A percentile compares a stretch with the other conserved stretches of the same genome.
phyloP scores from a whole-genome alignment of 2,113 vertebrate species.

The Micromys minutus region DNA sequence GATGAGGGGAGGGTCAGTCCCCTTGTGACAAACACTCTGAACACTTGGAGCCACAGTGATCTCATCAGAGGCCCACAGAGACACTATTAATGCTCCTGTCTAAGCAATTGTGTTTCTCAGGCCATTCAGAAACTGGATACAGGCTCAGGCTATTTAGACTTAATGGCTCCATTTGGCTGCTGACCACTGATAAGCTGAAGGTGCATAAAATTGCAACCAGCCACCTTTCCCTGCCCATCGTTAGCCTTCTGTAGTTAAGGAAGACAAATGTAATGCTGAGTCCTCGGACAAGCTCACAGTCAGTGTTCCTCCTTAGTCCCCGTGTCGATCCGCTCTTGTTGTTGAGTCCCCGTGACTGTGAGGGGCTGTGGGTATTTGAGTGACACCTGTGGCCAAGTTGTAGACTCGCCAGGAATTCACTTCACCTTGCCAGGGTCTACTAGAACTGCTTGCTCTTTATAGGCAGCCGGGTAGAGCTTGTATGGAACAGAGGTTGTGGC shows the following conservation, averaged over 20 bases:
- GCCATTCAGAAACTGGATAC: background rate
- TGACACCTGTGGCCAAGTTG: background rate
- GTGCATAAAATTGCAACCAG: background rate
- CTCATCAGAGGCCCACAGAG: background rate
- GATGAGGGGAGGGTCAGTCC: background rate
- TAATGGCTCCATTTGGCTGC: background rate
- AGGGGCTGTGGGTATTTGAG: background rate
- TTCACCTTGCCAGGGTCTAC: background rate
- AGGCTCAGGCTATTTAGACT: background rate
- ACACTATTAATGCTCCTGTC: background rate
- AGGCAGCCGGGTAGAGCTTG: background rate
- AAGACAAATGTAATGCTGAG: background rate
- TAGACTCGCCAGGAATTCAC: background rate
- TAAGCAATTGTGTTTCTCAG: slow-evolving; percentile 13
- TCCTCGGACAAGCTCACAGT: background rate
- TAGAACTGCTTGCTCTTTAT: accelerated
- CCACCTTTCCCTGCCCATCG: background rate
- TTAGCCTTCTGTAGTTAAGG: slow-evolving; percentile 10
- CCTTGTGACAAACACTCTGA: background rate
- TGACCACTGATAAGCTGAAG: slow-evolving; percentile 41
- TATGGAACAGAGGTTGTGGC: accelerated
- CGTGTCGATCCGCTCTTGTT: background rate
- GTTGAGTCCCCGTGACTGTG: background rate
- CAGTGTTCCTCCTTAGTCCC: background rate
- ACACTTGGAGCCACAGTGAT: accelerated